A percentile compares a stretch with the other conserved stretches of the same genome.
phyloP scores from a whole-genome alignment of 2,797 vertebrate species.

The Philypnodon macrostomus region DNA sequence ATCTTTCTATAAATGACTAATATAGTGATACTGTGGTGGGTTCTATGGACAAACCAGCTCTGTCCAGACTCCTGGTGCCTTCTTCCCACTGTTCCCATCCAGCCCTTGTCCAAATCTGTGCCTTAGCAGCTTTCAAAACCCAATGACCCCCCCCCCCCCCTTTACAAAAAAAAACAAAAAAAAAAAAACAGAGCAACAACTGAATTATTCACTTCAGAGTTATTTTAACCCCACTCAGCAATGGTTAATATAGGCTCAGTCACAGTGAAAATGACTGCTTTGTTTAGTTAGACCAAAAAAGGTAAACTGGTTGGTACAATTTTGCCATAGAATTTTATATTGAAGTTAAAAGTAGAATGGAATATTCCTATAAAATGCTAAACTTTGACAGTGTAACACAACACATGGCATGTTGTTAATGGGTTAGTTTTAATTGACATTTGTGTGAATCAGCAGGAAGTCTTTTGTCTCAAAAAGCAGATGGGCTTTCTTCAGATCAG shows the following conservation, averaged over 20 bases:
- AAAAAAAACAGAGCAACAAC: slow-evolving; percentile 38
- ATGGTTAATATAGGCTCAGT: too few species aligned
- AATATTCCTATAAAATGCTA: too few species aligned
- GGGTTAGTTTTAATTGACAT: slow-evolving; percentile 1
- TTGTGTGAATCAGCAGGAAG: slow-evolving; percentile 24
- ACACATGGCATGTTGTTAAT: too few species aligned
- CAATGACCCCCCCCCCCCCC: too few species aligned
- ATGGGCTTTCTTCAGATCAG: slow-evolving; percentile 20
- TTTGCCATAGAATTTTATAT: too few species aligned
- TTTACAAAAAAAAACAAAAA: too few species aligned
- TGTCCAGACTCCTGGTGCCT: slow-evolving; percentile 51
- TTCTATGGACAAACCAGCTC: slow-evolving; percentile 41
- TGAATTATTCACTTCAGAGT: slow-evolving; percentile 62
- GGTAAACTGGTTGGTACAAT: too few species aligned
- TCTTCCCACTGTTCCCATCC: slow-evolving; percentile 45
- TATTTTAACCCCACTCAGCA: slow-evolving; percentile 18
- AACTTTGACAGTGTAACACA: neutral
- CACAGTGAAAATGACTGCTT: too few species aligned
- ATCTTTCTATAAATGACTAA: neutral
- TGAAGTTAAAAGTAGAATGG: too few species aligned
- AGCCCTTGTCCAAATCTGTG: slow-evolving; percentile 67
- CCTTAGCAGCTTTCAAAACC: slow-evolving; percentile 72
- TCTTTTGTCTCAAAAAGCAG: slow-evolving; percentile 23
- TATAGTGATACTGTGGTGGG: slow-evolving; percentile 3
- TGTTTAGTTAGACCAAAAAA: too few species aligned